Conservation (phyloP, 2,888 invertebrate species). For the Entomobrya multifasciata region DNA sequence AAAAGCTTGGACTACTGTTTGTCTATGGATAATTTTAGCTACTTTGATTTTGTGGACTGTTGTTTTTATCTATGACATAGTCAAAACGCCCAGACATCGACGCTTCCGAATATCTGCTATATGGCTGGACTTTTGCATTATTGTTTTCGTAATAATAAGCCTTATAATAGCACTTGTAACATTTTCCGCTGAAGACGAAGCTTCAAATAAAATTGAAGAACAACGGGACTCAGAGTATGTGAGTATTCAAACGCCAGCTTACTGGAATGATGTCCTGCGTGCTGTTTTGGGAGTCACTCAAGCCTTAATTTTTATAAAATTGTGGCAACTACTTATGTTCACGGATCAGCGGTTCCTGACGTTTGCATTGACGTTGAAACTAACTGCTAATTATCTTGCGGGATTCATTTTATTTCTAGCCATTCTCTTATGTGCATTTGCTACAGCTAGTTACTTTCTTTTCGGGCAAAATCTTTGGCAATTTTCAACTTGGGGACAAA, state of each 20-base stretch:
- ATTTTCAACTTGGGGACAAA: slow-evolving; percentile 67
- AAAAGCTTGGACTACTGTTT: slow-evolving; percentile 24
- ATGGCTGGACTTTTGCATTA: slow-evolving; percentile 68
- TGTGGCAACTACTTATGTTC: slow-evolving; percentile 71
- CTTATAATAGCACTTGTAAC: slow-evolving; percentile 18
- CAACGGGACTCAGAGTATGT: slow-evolving; percentile 62
- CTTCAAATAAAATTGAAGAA: slow-evolving; percentile 37
- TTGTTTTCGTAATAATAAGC: slow-evolving; percentile 42
- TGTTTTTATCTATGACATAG: not conserved
- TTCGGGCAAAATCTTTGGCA: slow-evolving; percentile 67
- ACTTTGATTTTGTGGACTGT: not conserved
- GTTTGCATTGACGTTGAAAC: slow-evolving; percentile 67
- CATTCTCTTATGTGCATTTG: slow-evolving; percentile 64
- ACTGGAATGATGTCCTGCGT: slow-evolving; percentile 63
- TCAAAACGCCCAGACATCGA: not conserved
- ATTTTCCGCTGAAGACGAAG: slow-evolving; percentile 30
- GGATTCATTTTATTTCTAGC: slow-evolving; percentile 43
- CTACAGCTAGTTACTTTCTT: slow-evolving; percentile 58
- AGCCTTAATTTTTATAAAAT: slow-evolving; percentile 66
- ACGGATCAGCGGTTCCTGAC: slow-evolving; percentile 67
- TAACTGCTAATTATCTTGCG: slow-evolving; percentile 52
- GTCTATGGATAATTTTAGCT: not conserved
- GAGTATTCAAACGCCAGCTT: slow-evolving; percentile 64
- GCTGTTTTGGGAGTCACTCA: slow-evolving; percentile 61
- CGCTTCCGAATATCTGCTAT: slow-evolving; percentile 43